Base-by-base conservation (phyloP, 2,888 invertebrate species). In the Sesia bembeciformis region DNA sequence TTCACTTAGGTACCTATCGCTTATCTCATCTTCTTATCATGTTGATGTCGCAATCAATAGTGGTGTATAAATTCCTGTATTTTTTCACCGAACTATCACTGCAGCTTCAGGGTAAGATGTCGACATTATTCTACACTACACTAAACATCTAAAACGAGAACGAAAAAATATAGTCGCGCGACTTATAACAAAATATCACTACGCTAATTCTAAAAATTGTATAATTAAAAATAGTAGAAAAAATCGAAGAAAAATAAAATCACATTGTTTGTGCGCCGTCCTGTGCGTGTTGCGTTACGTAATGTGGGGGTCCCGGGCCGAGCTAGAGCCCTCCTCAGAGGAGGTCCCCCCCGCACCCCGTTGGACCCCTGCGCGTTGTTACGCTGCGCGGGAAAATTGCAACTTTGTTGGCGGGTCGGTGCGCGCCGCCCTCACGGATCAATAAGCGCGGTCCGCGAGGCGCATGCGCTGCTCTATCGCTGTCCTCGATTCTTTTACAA, bases 241-340 rank as follows among this genome's bases (percentile, higher is more conserved):
- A 84, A 76, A 73, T 70, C 60, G 74, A 76, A 75, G 74, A 78
- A 80, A 84, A 86, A 83, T 84, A 82, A 85, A 85, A 88, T 89
- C 87, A 89, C 89, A 88, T 89, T 82, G 80, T 87, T 89, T 89
- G 89, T 89, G 89, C 89, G 89, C 89, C 78, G 81, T 87, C 76
- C 85, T 89, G 89, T 89, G 89, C 89, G 89, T 89, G 81, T 81
- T 81, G 75, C 65, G 88, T 89, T 89, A 88, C 79, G 84, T 89
- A 89, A 89, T 87, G 84, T 70, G 79, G 81, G 84, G 83, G 84
- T 71, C 76, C 81, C 73, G 72, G 76, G 72, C 69, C 68, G 68
- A 63, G 72, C 76, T 76, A 72, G 70, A 70, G 60, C 60, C 61
- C 62, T 56, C 61, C 59, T 60, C 63, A 66, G 68, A 72, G 70